These are phyloP conservation scores for Macropodus opercularis DNA, from an alignment of 2,797 vertebrate species.

Conservation along the genomic window DNA sequence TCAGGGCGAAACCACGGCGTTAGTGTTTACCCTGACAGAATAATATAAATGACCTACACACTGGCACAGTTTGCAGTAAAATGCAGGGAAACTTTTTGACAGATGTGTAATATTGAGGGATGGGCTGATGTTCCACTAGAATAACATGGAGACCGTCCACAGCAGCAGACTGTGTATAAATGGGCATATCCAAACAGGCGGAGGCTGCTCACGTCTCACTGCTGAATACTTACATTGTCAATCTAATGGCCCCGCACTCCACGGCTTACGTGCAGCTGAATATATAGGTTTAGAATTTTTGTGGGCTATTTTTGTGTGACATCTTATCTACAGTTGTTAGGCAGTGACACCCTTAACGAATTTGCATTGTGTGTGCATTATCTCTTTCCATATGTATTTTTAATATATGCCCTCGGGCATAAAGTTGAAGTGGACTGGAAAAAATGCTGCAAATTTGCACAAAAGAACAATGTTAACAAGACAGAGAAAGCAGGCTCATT, in stretches of 20 bases:
- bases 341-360: conserved; percentile 80
- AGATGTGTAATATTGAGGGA: conserved; percentile 60
- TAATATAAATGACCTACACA: conserved; percentile 40
- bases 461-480: conserved; percentile 88
- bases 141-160: conserved; percentile 50
- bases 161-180: conserved; percentile 63
- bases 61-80: conserved; percentile 30
- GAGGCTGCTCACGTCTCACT: conserved; percentile 48
- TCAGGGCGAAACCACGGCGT: conserved; percentile 44
- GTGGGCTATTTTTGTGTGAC: conserved; percentile 67
- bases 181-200: conserved; percentile 67
- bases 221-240: conserved; percentile 69
- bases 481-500: conserved; percentile 83
- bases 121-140: conserved; percentile 54
- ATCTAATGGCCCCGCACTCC: conserved; percentile 59
- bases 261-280: conserved; percentile 57
- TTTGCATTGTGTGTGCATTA: conserved; percentile 84
- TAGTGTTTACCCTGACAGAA: conserved; percentile 66
- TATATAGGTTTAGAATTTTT: conserved; percentile 55
- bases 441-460: conserved; percentile 82
- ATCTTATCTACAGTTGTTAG: conserved; percentile 74
- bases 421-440: conserved; percentile 86
- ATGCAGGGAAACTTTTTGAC: conserved; percentile 64
- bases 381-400: conserved; percentile 87
- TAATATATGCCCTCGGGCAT: conserved; percentile 86